Base-by-base conservation (phyloP, 1,140 invertebrate genomes). In the Nomia melanderi region DNA sequence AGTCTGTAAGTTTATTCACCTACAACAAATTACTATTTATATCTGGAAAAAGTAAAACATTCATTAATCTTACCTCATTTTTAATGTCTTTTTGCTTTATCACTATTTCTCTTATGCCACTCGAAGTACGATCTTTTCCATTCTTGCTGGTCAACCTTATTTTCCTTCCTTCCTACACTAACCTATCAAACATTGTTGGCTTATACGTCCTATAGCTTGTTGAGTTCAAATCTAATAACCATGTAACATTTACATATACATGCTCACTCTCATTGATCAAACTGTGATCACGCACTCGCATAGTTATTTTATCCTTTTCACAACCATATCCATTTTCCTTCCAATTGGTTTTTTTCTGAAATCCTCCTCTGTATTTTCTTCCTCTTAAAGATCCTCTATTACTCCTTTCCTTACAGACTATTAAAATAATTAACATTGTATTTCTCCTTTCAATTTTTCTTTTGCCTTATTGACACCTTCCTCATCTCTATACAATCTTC, bases 111-210 rank as follows among this genome's bases (percentile, higher is more conserved):
- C 59, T 23, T n/a, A 0, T 12, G 1, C 44, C 70, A 29, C 29
- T 25, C 27, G 70, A 73, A n/a, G 2, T 36, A n/a, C 63, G 50
- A 47, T 75, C 78, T 7, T 60, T 73, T 36, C 47, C 67, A 12
- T 75, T 17, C 36, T 56, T 63, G 29, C 74, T 27, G 0, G 44
- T 47, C n/a, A 73, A 39, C 0, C 3, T 29, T 12, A 63, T 54
- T 9, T 39, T 25, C n/a, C 59, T 73, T 3, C n/a, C 0, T 4
- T 73, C 59, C 2, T 39, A 5, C 20, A 54, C 23, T 1, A 41
- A 17, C 2, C 9, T 73, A 3, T 63, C 47, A 27, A 73, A 73
- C 31, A 73, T 29, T 11, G 9, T 20, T 11, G 20, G 20, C 1
- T 17, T 8, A 1, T 5, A 7, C 0, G 17, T 8, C 47, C 63